These are phyloP conservation scores for Xenopus borealis DNA, from an alignment of 2,113 vertebrate genomes.

Conservation along the genomic window DNA sequence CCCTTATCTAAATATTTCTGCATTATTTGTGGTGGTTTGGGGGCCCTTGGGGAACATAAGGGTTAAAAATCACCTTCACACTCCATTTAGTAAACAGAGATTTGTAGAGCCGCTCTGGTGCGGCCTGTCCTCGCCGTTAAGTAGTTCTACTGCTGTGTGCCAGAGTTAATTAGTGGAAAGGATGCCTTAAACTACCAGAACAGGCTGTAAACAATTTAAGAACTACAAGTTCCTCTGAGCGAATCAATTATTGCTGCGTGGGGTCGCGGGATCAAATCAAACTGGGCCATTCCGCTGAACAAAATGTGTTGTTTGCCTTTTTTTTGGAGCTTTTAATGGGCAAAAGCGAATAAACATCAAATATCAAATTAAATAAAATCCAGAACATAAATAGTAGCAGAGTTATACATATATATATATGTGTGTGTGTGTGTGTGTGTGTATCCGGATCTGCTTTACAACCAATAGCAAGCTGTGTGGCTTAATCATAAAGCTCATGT, in stretches of 20 bases:
- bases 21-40: too few species aligned
- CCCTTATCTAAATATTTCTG: too few species aligned
- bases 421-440: too few species aligned
- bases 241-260: constrained; percentile 28
- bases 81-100: constrained; percentile 21
- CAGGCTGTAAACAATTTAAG: constrained; percentile 34
- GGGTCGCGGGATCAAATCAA: constrained; percentile 27
- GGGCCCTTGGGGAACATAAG: neutral
- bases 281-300: neutral
- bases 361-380: too few species aligned
- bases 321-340: too few species aligned
- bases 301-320: neutral
- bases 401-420: too few species aligned
- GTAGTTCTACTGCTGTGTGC: constrained; percentile 24
- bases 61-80: constrained; percentile 27
- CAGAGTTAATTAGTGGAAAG: constrained; percentile 41
- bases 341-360: too few species aligned
- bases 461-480: too few species aligned
- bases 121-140: constrained; percentile 23
- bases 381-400: too few species aligned
- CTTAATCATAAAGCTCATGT: too few species aligned
- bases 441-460: too few species aligned
- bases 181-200: constrained; percentile 29
- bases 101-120: neutral
- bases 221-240: constrained; percentile 28